Conservation (phyloP, 2,888 invertebrate species). For the Drosophila picticornis region DNA sequence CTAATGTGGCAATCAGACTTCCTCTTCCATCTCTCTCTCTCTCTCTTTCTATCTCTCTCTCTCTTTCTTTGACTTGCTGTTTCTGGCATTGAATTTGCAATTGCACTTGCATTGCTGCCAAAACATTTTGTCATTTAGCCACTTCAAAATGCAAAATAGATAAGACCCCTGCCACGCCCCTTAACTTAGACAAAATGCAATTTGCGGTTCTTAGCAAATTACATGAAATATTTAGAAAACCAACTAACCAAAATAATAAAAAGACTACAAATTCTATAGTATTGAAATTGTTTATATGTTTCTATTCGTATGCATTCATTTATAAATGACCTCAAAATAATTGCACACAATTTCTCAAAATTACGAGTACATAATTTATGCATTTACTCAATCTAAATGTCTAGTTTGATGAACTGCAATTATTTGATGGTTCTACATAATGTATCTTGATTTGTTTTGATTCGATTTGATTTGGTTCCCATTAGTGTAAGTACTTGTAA, state of each 20-base stretch:
- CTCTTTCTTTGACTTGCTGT: constrained; percentile 6
- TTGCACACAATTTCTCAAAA: constrained; percentile 61
- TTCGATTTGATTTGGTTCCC: constrained; percentile 32
- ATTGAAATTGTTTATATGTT: constrained; percentile 52
- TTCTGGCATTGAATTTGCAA: constrained; percentile 69
- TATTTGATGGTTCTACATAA: constrained; percentile 41
- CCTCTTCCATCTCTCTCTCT: constrained; percentile 14
- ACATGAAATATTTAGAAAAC: constrained; percentile 61
- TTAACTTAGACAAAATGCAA: constrained; percentile 29
- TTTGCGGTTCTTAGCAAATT: constrained; percentile 67
- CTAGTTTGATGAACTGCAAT: constrained; percentile 42
- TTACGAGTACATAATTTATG: constrained; percentile 33
- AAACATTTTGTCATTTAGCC: constrained; percentile 71
- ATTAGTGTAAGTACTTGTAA: constrained; percentile 62
- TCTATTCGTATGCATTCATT: constrained; percentile 52
- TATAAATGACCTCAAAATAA: constrained; percentile 63
- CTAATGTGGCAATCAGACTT: constrained; percentile 68
- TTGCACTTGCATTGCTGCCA: constrained; percentile 61
- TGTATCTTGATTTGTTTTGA: constrained; percentile 17
- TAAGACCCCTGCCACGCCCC: constrained; percentile 21
- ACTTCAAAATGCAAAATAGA: constrained; percentile 57
- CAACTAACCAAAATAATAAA: constrained; percentile 8
- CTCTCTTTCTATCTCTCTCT: constrained; percentile 2
- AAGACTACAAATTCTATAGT: constrained; percentile 36
- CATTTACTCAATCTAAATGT: constrained; percentile 13